A percentile compares a stretch with the other conserved stretches of the same genome.
These are phyloP conservation scores for Engystomops pustulosus DNA, from an alignment of 2,113 vertebrate genomes.

Conservation along the genomic window DNA sequence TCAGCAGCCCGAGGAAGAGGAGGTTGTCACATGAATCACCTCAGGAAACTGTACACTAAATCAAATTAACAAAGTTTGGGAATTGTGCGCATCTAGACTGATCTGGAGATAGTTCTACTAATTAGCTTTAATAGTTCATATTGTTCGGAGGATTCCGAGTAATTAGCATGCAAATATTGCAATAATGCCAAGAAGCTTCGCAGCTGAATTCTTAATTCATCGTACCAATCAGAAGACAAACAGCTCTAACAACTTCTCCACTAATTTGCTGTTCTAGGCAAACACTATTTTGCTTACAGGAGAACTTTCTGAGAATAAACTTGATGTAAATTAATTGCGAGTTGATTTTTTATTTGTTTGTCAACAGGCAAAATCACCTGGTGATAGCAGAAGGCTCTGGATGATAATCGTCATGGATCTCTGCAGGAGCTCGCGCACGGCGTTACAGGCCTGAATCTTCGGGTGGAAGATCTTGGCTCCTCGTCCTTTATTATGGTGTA, in stretches of 20 bases:
- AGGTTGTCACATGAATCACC: background rate
- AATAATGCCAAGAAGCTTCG: slow-evolving; percentile 23
- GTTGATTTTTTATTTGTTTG: slow-evolving; percentile 30
- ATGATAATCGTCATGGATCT: too few relatives aligned
- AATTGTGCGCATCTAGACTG: background rate
- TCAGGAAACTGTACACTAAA: slow-evolving; percentile 11
- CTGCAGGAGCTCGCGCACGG: too few relatives aligned
- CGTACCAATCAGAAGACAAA: slow-evolving; percentile 16
- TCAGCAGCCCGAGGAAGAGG: background rate
- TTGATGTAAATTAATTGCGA: slow-evolving; percentile 36
- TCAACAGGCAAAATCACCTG: slow-evolving; percentile 1
- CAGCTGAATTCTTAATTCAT: slow-evolving; percentile 24
- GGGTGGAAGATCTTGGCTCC: too few relatives aligned
- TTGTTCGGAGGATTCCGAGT: slow-evolving; percentile 34
- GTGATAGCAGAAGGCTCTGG: background rate
- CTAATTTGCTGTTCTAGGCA: slow-evolving; percentile 36
- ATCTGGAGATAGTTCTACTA: background rate
- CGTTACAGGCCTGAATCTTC: too few relatives aligned
- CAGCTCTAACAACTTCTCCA: slow-evolving; percentile 7
- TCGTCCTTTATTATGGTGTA: too few relatives aligned
- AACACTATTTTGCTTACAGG: slow-evolving; percentile 26
- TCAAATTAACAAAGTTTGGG: slow-evolving; percentile 13
- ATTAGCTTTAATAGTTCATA: slow-evolving; percentile 44
- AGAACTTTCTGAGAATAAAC: slow-evolving; percentile 18
- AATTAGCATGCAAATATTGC: slow-evolving; percentile 47